Percentiles rank a stretch among this genome's conserved stretches.
Conservation (phyloP, 2,888 invertebrate genomes). For the Erynnis tages region DNA sequence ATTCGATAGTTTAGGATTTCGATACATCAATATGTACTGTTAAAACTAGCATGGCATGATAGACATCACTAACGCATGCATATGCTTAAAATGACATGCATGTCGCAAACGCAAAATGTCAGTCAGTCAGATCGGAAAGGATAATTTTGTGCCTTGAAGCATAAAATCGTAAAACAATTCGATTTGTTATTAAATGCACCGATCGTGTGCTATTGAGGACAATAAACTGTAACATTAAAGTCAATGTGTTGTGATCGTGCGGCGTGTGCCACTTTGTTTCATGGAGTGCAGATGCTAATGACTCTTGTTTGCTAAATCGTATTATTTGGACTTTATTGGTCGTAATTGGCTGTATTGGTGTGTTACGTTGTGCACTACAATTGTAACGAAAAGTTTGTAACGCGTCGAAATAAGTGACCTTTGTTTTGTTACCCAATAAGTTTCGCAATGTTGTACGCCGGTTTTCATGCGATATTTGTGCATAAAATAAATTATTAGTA, state of each 20-base stretch:
- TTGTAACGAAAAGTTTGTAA: conserved; percentile 28
- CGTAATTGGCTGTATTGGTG: conserved; percentile 33
- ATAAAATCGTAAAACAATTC: conserved; percentile 37
- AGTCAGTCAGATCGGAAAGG: conserved; percentile 20
- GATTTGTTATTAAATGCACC: conserved; percentile 30
- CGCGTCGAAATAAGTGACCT: conserved; percentile 32
- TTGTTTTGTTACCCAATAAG: conserved; percentile 31
- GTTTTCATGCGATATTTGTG: conserved; percentile 26
- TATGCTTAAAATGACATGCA: conserved; percentile 15
- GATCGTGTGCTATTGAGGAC: conserved; percentile 27
- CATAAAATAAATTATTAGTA: conserved; percentile 14
- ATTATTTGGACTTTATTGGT: conserved; percentile 31
- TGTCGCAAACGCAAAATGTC: conserved; percentile 4
- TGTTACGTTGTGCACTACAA: conserved; percentile 27
- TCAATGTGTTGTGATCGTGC: conserved; percentile 18
- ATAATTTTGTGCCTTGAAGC: conserved; percentile 30
- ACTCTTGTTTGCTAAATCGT: conserved; percentile 31
- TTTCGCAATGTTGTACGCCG: conserved; percentile 35
- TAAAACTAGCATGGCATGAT: no score
- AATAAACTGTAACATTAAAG: conserved; percentile 19
- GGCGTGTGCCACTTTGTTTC: conserved; percentile 13
- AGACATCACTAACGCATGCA: conserved; percentile 13
- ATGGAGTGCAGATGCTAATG: conserved; percentile 23
- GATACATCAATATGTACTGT: no score
- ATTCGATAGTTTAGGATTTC: no score